Conservation (phyloP, 2,888 invertebrate genomes). For the Polyploca ridens region DNA sequence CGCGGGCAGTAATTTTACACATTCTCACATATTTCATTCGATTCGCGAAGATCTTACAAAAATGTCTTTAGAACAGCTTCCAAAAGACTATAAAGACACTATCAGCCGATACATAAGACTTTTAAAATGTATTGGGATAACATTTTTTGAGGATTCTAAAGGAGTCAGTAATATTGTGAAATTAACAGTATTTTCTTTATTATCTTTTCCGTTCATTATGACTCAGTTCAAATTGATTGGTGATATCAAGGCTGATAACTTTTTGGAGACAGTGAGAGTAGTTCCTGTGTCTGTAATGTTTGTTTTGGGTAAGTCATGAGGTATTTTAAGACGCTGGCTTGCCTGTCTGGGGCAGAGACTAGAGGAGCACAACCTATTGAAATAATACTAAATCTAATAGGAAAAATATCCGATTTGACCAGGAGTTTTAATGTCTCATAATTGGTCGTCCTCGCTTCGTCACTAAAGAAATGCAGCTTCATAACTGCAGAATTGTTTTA, state of each 20-base stretch:
- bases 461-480: too few relatives aligned
- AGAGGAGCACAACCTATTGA: too few relatives aligned
- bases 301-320: constrained; percentile 29
- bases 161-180: constrained; percentile 19
- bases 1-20: background rate
- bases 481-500: too few relatives aligned
- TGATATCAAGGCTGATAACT: constrained; percentile 28
- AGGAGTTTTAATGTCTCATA: too few relatives aligned
- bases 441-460: too few relatives aligned
- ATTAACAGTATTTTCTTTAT: constrained; percentile 23
- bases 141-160: constrained; percentile 27
- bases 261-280: constrained; percentile 31
- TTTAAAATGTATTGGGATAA: constrained; percentile 32
- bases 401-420: too few relatives aligned
- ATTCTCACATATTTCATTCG: background rate
- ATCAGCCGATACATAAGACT: constrained; percentile 23
- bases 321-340: too few relatives aligned
- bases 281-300: constrained; percentile 32
- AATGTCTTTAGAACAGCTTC: constrained; percentile 19
- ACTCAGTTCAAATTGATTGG: constrained; percentile 26
- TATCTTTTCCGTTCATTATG: constrained; percentile 27
- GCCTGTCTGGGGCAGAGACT: too few relatives aligned
- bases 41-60: background rate
- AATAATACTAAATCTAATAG: too few relatives aligned
- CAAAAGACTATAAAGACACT: constrained; percentile 30